Base-by-base conservation (phyloP, 2,797 vertebrate genomes). In the Lindbergichthys nudifrons region DNA sequence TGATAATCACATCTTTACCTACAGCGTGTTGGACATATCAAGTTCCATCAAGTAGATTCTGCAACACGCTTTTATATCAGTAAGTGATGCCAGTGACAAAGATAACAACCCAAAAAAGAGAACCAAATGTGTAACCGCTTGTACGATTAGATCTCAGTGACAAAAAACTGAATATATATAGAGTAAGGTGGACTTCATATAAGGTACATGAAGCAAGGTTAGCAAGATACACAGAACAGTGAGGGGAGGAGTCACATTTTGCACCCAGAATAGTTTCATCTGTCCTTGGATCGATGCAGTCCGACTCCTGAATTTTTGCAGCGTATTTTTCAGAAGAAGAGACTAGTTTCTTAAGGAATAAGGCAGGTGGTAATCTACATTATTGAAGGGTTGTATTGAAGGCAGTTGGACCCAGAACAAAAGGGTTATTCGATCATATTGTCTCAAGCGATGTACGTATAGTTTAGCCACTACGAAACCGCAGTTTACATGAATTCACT, bases 1-100 rank as follows among this genome's bases (percentile, higher is more conserved):
- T 36, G 80, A 85, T 69, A 70, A 79, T 63, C 80, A 53, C 80
- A 50, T 57, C 85, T 68, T 9, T 36, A 74, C 85, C 74, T 66
- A 13, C 73, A 60, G 77, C 51, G 4, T 32, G 70, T 21, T 18
- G 26, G 46, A 64, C 70, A 36, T 73, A 36, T 73, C 65, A 36
- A 58, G 26, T 74, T 75, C 32, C 10, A 75, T 82, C 41, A 73
- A 41, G 41, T 5, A 19, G 75, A 77, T 63, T 65, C 56, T 19
- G 42, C 71, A 65, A 39, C 72, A 61, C 16, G 45, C 30, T 18
- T 75, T 74, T 62, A 79, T 82, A 72, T 70, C 5, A 0, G 11
- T 30, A 56, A 62, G 57, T 13, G 65, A 78, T 74, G 65, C 72
- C 60, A 63, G 69, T 48, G 62, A 56, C 65, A 23, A 42, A 80